These are phyloP conservation scores for Danaus chrysippus DNA, from an alignment of 2,888 invertebrate species.

Conservation along the genomic window DNA sequence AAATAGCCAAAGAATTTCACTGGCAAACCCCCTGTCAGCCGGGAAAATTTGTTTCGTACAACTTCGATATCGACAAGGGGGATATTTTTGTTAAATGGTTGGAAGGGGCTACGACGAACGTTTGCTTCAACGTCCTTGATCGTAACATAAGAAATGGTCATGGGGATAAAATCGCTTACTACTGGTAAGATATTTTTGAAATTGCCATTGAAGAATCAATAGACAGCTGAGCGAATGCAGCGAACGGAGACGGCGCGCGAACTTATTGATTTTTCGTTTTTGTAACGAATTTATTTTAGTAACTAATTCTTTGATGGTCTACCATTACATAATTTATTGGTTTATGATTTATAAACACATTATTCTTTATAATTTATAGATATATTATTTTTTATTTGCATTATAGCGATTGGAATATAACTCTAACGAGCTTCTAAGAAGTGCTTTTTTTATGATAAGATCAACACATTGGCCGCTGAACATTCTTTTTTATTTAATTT, in stretches of 20 bases:
- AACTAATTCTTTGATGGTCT: constrained; percentile 18
- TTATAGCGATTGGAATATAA: not conserved
- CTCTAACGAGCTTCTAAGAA: not conserved
- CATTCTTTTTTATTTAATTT: not conserved
- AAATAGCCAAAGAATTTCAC: constrained; percentile 94
- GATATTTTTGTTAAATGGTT: constrained; percentile 96
- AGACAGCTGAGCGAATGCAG: constrained; percentile 62
- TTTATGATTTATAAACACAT: not conserved
- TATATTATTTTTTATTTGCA: constrained; percentile 3
- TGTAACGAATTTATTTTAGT: constrained; percentile 19
- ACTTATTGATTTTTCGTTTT: constrained; percentile 61
- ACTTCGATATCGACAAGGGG: constrained; percentile 94
- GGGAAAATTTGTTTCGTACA: constrained; percentile 91
- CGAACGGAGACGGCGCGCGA: constrained; percentile 62
- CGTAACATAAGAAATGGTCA: constrained; percentile 92
- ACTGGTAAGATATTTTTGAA: constrained; percentile 86
- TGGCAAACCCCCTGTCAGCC: constrained; percentile 90
- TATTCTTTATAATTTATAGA: constrained; percentile 10
- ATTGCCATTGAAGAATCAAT: constrained; percentile 51
- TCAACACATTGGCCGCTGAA: not conserved
- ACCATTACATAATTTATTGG: constrained; percentile 24
- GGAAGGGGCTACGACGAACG: constrained; percentile 96
- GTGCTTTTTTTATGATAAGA: not conserved
- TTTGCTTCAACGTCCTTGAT: constrained; percentile 97
- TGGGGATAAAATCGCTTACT: constrained; percentile 95